Conservation (phyloP, 2,797 vertebrate genomes). For the Macropodus opercularis region DNA sequence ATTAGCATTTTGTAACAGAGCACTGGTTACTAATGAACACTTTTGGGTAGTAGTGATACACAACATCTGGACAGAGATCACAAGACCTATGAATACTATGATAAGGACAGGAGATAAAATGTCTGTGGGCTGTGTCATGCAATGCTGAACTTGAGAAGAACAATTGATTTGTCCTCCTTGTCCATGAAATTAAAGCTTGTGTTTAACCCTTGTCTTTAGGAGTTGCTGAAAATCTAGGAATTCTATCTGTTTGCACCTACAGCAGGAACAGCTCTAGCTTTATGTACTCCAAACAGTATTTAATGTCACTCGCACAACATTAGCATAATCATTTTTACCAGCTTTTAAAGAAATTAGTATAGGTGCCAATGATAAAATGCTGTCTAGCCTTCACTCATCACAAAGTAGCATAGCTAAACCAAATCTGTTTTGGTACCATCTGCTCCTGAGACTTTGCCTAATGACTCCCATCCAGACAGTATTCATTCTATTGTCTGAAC, state of each 20-base stretch:
- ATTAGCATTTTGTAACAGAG: conserved; percentile 57
- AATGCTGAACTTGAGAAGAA: background rate
- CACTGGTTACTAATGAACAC: conserved; percentile 50
- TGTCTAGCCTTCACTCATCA: conserved; percentile 18
- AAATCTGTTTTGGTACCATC: conserved; percentile 45
- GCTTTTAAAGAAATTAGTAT: background rate
- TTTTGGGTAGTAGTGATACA: conserved; percentile 34
- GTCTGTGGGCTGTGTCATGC: conserved; percentile 3
- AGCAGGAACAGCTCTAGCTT: background rate
- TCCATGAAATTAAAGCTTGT: background rate
- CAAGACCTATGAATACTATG: conserved; percentile 9
- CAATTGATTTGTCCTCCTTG: background rate
- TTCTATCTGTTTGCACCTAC: background rate
- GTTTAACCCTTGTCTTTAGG: background rate
- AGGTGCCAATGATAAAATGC: conserved; percentile 6
- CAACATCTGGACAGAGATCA: conserved; percentile 57
- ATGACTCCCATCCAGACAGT: conserved; percentile 46
- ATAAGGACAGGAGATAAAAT: background rate
- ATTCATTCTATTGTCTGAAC: conserved; percentile 58
- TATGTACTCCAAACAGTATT: too few species aligned
- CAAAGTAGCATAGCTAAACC: conserved; percentile 24
- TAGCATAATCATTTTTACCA: background rate
- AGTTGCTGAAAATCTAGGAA: conserved; percentile 4
- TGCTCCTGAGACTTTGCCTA: conserved; percentile 36
- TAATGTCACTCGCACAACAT: background rate